These are phyloP conservation scores for Malachius bipustulatus DNA, from an alignment of 2,888 invertebrate species.

Conservation along the genomic window DNA sequence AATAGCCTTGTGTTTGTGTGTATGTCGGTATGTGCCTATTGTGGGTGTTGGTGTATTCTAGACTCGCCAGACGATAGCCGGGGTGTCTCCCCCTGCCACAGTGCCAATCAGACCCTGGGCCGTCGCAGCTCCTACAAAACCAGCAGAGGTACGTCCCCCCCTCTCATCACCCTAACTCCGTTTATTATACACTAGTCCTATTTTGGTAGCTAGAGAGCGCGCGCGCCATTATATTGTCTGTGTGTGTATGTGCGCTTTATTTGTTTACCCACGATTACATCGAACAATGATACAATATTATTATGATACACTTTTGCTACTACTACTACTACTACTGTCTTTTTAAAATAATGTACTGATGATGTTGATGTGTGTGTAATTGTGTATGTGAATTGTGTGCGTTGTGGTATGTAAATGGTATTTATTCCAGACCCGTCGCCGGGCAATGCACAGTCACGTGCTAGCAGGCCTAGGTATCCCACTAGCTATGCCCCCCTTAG, in stretches of 20 bases:
- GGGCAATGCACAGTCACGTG: slow-evolving; percentile 62
- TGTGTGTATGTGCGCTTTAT: too few relatives aligned
- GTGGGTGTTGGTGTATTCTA: slow-evolving; percentile 30
- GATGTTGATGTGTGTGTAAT: too few relatives aligned
- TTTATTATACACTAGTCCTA: too few relatives aligned
- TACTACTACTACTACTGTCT: too few relatives aligned
- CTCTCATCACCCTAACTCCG: too few relatives aligned
- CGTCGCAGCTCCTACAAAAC: slow-evolving; percentile 80
- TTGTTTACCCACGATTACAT: too few relatives aligned
- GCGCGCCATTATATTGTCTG: too few relatives aligned
- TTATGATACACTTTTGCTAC: too few relatives aligned
- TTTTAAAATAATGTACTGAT: too few relatives aligned
- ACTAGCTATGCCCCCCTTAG: slow-evolving; percentile 85
- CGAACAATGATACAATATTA: too few relatives aligned
- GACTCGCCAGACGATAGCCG: slow-evolving; percentile 69
- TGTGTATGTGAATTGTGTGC: too few relatives aligned
- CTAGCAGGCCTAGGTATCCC: slow-evolving; percentile 74
- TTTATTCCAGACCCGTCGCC: slow-evolving; percentile 78
- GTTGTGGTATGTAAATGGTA: slow-evolving; percentile 39
- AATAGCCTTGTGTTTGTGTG: neutral
- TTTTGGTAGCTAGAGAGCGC: too few relatives aligned
- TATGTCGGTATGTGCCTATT: neutral
- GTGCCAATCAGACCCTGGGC: slow-evolving; percentile 54
- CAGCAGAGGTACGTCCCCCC: slow-evolving; percentile 63
- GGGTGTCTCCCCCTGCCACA: slow-evolving; percentile 58